phyloP scores from a whole-genome alignment of 2,888 invertebrate species.

The Parapristionchus giblindavisi region DNA sequence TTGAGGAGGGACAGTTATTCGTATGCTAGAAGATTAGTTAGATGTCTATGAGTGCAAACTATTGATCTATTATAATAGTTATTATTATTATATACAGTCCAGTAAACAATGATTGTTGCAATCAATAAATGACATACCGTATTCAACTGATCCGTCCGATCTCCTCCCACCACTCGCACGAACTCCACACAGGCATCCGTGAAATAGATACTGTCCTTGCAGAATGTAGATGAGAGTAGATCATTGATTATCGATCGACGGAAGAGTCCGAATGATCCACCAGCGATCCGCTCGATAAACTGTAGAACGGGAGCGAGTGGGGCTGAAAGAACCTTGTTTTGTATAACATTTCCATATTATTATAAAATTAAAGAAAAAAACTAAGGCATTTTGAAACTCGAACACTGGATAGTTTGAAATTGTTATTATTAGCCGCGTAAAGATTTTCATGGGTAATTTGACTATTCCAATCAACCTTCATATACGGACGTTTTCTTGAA shows the following conservation, averaged over 20 bases:
- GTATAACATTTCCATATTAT: too few relatives aligned
- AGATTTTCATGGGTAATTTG: too few relatives aligned
- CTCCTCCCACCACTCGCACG: constrained; percentile 14
- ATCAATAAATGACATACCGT: constrained; percentile 31
- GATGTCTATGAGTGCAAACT: too few relatives aligned
- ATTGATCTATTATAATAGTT: too few relatives aligned
- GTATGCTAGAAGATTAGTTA: too few relatives aligned
- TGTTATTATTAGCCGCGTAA: background rate
- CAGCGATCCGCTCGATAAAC: constrained; percentile 20
- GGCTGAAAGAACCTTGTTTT: background rate
- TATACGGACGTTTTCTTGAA: too few relatives aligned
- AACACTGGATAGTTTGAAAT: too few relatives aligned
- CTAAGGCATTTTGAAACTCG: too few relatives aligned
- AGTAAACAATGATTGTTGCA: too few relatives aligned
- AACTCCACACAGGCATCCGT: background rate
- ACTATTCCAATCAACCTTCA: background rate
- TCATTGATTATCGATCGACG: constrained; percentile 24
- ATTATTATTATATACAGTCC: too few relatives aligned
- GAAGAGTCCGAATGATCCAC: constrained; percentile 29
- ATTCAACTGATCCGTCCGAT: constrained; percentile 16
- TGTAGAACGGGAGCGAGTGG: constrained; percentile 21
- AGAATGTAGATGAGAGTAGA: background rate
- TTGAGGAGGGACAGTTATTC: too few relatives aligned
- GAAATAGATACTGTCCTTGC: background rate
- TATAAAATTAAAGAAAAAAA: too few relatives aligned